A percentile compares a stretch with the other conserved stretches of the same genome.
Evolutionary conservation across 2,113 vertebrate genomes (phyloP).

Genomic region (rabbit (Oryctolagus cuniculus)): mOryCun1.1 NC_091437.1:68221501-68222000

Average conservation of each 20-base stretch:
- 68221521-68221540: neutral
- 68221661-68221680: neutral
- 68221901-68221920: neutral
- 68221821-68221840: neutral
- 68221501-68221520: rapidly evolving
- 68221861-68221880: neutral
- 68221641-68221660: neutral
- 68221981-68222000: neutral
- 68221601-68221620: neutral
- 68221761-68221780: neutral
- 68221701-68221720: neutral
- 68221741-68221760: neutral
- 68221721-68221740: neutral
- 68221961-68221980: neutral
- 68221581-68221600: neutral
- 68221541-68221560: neutral
- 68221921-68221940: neutral
- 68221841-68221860: neutral
- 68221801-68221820: neutral
- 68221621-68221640: no score
- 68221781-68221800: neutral
- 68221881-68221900: neutral
- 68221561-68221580: no score
- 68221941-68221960: neutral
- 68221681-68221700: neutral